A percentile compares a stretch with the other conserved stretches of the same genome.
These are phyloP conservation scores for Empidonax traillii DNA, from an alignment of 2,113 vertebrate species.

Conservation along the genomic window DNA sequence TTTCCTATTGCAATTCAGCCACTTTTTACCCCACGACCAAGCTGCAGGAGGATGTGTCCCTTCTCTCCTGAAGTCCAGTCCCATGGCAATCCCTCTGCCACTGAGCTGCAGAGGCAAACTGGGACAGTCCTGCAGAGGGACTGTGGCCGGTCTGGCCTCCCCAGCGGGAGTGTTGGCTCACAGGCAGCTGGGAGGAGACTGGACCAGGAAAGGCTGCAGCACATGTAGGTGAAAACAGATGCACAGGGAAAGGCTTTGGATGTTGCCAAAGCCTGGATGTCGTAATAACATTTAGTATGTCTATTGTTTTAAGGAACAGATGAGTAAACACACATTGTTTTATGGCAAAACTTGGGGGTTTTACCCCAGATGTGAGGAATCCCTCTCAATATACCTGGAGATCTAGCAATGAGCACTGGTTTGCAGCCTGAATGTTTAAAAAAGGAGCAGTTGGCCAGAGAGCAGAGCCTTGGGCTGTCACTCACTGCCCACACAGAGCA, in stretches of 20 bases:
- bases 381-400: not conserved
- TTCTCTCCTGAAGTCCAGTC: not conserved
- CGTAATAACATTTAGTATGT: not conserved
- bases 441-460: not conserved
- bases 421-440: not conserved
- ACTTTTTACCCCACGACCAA: not conserved
- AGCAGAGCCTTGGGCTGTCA: not conserved
- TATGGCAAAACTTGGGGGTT: not conserved
- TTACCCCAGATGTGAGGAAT: not conserved
- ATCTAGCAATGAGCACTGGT: not conserved
- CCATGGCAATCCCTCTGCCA: not conserved
- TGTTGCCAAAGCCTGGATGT: not conserved
- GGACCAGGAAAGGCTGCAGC: not conserved
- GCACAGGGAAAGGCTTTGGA: not conserved
- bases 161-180: accelerated
- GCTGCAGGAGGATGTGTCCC: not conserved
- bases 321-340: not conserved
- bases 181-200: not conserved
- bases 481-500: accelerated
- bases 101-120: not conserved
- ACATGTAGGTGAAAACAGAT: not conserved
- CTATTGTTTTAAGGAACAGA: not conserved
- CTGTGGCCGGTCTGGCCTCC: not conserved
- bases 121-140: not conserved
- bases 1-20: not conserved